Evolutionary conservation across 2,888 invertebrate genomes (phyloP), one percentile per base, ranked within the genome.

Genomic region (Troilus luridus): DNA sequence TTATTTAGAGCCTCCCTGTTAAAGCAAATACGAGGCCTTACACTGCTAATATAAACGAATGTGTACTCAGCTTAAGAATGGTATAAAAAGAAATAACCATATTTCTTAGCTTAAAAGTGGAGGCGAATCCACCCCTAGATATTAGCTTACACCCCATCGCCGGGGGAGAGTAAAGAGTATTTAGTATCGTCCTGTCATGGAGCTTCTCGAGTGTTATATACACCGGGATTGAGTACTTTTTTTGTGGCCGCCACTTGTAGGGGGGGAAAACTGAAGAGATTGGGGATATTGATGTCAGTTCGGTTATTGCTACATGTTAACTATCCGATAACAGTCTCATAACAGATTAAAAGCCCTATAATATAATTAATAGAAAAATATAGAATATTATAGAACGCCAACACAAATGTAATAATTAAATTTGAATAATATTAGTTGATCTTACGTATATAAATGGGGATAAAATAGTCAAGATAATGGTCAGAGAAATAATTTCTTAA

Each of bases 121-220:
- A 8, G 27, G 7, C 17, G 19, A 41, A 41, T 17, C n/a, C 85
- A 85, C 85, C 85, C 85, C 85, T 19, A 77, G 85, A 85, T 85
- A 85, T 85, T 85, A 58, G 85, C 85, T 85, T 85, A 56, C 85
- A 56, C 85, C 85, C 85, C 85, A 56, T 12, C 56, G 11, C 12
- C 56, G 21, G 3, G 81, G 81, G 19, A n/a, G 56, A 56, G 85
- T 56, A 85, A 85, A 58, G 56, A 85, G 85, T 85, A 85, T 85
- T 85, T 85, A 85, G 85, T 85, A 85, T 85, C 85, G n/a, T 12
- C n/a, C 85, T 85, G 85, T 85, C 85, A 85, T n/a, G 85, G 56
- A n/a, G 85, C 56, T 85, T 58, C 56, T 85, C 85, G 85, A 85
- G 85, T 85, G 85, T 85, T 54, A 54, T 56, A n/a, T 58, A n/a